phyloP scores from a whole-genome alignment of 2,888 invertebrate genomes.

The Parelbella ahira region DNA sequence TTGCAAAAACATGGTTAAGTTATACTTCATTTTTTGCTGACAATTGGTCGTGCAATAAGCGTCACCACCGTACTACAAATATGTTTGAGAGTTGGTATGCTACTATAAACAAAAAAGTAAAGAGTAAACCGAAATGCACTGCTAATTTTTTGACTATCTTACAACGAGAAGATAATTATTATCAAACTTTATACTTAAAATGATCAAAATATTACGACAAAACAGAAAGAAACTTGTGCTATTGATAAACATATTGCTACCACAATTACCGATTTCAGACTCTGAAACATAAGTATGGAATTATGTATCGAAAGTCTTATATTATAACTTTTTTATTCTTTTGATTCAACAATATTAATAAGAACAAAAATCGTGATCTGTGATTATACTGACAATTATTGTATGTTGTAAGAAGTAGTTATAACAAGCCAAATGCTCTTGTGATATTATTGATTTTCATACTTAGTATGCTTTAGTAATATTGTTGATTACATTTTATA shows the following conservation, averaged over 20 bases:
- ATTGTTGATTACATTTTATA: too few relatives aligned
- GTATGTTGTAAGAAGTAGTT: too few relatives aligned
- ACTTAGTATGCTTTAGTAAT: too few relatives aligned
- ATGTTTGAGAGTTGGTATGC: slow-evolving; percentile 26
- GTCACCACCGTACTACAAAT: slow-evolving; percentile 24
- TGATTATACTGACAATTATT: too few relatives aligned
- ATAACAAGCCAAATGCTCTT: too few relatives aligned
- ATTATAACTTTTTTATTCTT: slow-evolving; percentile 11
- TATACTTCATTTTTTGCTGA: slow-evolving; percentile 18
- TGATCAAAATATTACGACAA: too few relatives aligned
- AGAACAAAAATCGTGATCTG: too few relatives aligned
- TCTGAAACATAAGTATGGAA: slow-evolving; percentile 9
- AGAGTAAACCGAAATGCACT: slow-evolving; percentile 26
- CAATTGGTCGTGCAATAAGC: slow-evolving; percentile 25
- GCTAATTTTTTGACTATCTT: slow-evolving; percentile 27
- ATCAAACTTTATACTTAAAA: too few relatives aligned
- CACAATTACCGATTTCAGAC: slow-evolving; percentile 12
- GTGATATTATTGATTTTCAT: too few relatives aligned
- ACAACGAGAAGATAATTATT: slow-evolving; percentile 19
- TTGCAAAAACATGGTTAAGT: slow-evolving; percentile 24
- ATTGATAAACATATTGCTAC: slow-evolving; percentile 12
- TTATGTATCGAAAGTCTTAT: slow-evolving; percentile 12
- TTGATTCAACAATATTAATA: too few relatives aligned
- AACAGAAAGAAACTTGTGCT: too few relatives aligned
- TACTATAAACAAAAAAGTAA: slow-evolving; percentile 26